phyloP scores from a whole-genome alignment of 1,140 invertebrate species.

The Geopemphigus sp. region DNA sequence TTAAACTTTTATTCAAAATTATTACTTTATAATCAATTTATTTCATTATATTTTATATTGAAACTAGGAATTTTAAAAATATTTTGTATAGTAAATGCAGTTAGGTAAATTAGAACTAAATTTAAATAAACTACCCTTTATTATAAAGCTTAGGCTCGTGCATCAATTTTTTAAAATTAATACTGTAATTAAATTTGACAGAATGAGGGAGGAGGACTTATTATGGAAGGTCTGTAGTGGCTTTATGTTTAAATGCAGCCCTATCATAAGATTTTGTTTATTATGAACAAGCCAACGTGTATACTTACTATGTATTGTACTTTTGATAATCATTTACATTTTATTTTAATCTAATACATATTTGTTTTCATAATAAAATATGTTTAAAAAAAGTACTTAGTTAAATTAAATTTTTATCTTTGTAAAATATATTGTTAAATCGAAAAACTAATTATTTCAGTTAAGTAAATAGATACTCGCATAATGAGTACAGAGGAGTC shows the following conservation, averaged over 20 bases:
- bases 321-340: too few species aligned
- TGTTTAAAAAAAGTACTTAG: not conserved
- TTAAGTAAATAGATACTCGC: not conserved
- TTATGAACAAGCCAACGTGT: too few species aligned
- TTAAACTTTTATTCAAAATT: not conserved
- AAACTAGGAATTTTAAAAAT: not conserved
- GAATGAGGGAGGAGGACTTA: too few species aligned
- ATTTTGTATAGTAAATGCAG: not conserved
- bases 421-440: not conserved
- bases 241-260: too few species aligned
- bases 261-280: too few species aligned
- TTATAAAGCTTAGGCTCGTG: too few species aligned
- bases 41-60: not conserved
- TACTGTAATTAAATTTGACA: too few species aligned
- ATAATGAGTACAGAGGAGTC: conserved; percentile 61
- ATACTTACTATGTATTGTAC: too few species aligned
- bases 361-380: not conserved
- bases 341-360: not conserved
- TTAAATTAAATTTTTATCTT: not conserved
- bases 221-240: too few species aligned
- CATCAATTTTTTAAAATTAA: too few species aligned
- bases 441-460: conserved; percentile 3
- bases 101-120: not conserved
- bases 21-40: conserved; percentile 1
- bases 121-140: too few species aligned